Base-by-base conservation (phyloP, 2,888 invertebrate species). In the Cabera pusaria region DNA sequence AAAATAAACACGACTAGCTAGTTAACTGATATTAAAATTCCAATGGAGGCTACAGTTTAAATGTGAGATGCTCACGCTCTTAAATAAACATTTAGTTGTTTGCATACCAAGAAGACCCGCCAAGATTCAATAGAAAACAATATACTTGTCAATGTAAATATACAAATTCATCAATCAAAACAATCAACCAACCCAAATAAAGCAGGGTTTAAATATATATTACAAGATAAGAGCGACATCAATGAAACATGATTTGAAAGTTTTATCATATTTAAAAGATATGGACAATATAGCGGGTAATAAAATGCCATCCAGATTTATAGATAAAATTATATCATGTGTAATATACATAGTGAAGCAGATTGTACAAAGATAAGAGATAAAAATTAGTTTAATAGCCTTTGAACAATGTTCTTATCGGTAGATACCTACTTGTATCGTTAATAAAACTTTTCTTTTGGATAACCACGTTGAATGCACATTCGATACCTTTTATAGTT, bases 321-420 rank as follows among this genome's bases (percentile, higher is more conserved):
- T 64, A 72, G 84, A 83, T 84, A 80, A 63, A n/a, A n/a, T 56
- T 68, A 74, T 81, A 82, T 83, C 75, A 66, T 56, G 56, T 51
- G 59, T 65, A 61, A 72, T 70, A 67, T 66, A 71, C 19, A 23
- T 37, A 74, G 72, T 78, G 56, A 46, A 71, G 55, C 60, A 65
- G 82, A 80, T 84, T 77, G 75, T 56, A 52, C 51, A 32, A 34
- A 56, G 84, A 85, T 85, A 85, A 77, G 50, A 70, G 74, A 78
- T 80, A 82, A 74, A 67, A 66, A 54, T 50, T 62, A 77, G 81
- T 84, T 81, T 82, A 86, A 76, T 77, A 78, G 75, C 77, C 76
- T 74, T 50, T 62, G 33, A 52, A 63, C 57, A 62, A 54, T 53
- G 21, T 44, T 28, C 6, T 40, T 29, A 34, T 28, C 28, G 11